A percentile compares a stretch with the other conserved stretches of the same genome.
Evolutionary conservation across 2,113 vertebrate genomes (phyloP).

Genomic region (Macquaria australasica): DNA sequence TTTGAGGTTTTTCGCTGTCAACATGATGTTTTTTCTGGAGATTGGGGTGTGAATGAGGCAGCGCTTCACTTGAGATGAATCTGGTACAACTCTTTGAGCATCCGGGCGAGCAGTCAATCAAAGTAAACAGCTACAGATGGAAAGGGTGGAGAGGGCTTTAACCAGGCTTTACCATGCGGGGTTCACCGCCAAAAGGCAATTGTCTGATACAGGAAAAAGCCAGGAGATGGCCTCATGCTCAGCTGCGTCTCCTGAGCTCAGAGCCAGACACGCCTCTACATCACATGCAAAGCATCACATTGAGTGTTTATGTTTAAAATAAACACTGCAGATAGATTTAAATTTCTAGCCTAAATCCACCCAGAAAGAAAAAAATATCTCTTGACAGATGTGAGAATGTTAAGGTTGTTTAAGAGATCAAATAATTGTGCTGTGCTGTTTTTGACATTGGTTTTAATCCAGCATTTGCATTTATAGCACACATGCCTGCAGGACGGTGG

Average conservation of each 20-base stretch:
- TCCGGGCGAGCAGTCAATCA: conserved; percentile 65
- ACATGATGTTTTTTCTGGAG: conserved; percentile 56
- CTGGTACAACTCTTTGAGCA: conserved; percentile 54
- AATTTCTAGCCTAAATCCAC: conserved; percentile 41
- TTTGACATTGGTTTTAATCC: conserved; percentile 38
- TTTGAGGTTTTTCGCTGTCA: conserved; percentile 60
- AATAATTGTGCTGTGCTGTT: conserved; percentile 18
- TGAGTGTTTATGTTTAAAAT: conserved; percentile 51
- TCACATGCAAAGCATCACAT: conserved; percentile 47
- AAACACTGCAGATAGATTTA: conserved; percentile 49
- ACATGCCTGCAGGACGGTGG: not conserved
- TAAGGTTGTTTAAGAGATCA: conserved; percentile 43
- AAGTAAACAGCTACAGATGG: conserved; percentile 71
- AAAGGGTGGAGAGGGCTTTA: conserved; percentile 61
- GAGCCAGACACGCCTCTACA: conserved; percentile 52
- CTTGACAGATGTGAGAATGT: conserved; percentile 35
- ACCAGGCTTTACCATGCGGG: conserved; percentile 49
- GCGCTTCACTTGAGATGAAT: conserved; percentile 26
- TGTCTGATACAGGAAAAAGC: conserved; percentile 54
- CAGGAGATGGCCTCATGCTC: conserved; percentile 65
- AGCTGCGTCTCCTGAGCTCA: conserved; percentile 58
- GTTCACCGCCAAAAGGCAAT: conserved; percentile 59
- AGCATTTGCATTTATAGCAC: conserved; percentile 27
- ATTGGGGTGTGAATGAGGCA: conserved; percentile 49
- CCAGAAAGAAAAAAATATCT: conserved; percentile 27